Conservation (phyloP, 2,888 invertebrate genomes). For the Gnatocerus cornutus region DNA sequence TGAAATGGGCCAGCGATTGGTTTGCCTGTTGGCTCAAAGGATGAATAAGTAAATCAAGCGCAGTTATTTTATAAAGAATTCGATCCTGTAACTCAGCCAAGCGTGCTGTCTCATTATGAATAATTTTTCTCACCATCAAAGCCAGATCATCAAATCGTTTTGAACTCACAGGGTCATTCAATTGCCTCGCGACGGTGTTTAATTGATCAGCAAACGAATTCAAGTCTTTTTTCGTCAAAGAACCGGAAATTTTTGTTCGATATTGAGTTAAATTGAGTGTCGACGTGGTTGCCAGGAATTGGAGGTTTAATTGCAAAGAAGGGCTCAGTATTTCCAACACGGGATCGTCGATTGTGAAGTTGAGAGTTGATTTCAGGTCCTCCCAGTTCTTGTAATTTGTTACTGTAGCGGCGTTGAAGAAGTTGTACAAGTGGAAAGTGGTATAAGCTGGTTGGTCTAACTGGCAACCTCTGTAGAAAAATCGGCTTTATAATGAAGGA, state of each 20-base stretch:
- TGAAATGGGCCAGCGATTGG: conserved; percentile 82
- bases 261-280: conserved; percentile 76
- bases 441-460: conserved; percentile 82
- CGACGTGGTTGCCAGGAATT: conserved; percentile 73
- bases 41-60: conserved; percentile 81
- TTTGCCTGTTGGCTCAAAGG: conserved; percentile 83
- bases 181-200: conserved; percentile 78
- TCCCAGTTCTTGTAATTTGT: conserved; percentile 79
- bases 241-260: conserved; percentile 75
- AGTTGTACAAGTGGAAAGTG: conserved; percentile 81
- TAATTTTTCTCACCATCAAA: conserved; percentile 77
- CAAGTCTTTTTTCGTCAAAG: conserved; percentile 78
- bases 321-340: conserved; percentile 76
- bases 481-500: background rate
- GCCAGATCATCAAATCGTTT: conserved; percentile 83
- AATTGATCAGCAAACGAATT: conserved; percentile 79
- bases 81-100: conserved; percentile 81
- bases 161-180: conserved; percentile 81
- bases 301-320: conserved; percentile 74
- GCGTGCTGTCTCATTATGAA: conserved; percentile 78
- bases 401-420: conserved; percentile 80
- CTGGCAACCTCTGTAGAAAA: conserved; percentile 78
- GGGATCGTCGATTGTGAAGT: conserved; percentile 71
- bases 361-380: conserved; percentile 74
- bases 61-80: conserved; percentile 84